Base-by-base conservation (phyloP, 2,888 invertebrate species). In the Cephonodes hylas region DNA sequence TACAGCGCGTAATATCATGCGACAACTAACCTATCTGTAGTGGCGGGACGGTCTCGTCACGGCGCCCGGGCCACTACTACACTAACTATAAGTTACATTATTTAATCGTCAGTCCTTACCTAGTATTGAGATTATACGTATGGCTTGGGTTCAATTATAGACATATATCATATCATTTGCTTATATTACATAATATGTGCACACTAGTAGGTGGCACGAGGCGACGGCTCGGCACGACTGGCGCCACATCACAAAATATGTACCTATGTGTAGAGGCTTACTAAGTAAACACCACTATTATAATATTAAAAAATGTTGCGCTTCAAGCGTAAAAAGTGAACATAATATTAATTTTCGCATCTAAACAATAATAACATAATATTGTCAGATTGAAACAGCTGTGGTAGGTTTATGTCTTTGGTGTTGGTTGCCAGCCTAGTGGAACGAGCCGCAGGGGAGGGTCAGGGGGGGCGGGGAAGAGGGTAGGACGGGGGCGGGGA, bases 51-150 rank as follows among this genome's bases (percentile, higher is more conserved):
- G 8, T n/a, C 18, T 15, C 44, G 8, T 1, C 3, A 10, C 44
- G 20, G 10, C 44, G 20, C 20, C 7, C 20, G 20, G 8, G 7
- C 2, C 20, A 25, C 46, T 5, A 46, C 18, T 18, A 53, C 13
- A 7, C 15, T 57, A 58, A 58, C 23, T 58, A 68, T 60, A 62
- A 48, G 23, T 60, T 64, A 60, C 63, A 64, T 53, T 64, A 67
- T 27, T 27, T 25, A 61, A 25, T 71, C 68, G 70, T 72, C 72
- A 69, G 69, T 79, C 68, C 74, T 70, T 72, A 79, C 15, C 65
- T 75, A 74, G 68, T 56, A 66, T 72, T 82, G 82, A 81, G 82
- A 82, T 81, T 80, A 68, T 74, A 69, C 70, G 68, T 69, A 74
- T 72, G 73, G 72, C 72, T 67, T 61, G 44, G 20, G 23, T 27